These are phyloP conservation scores for Steinernema hermaphroditum DNA, from an alignment of 2,888 invertebrate genomes.

Conservation along the genomic window DNA sequence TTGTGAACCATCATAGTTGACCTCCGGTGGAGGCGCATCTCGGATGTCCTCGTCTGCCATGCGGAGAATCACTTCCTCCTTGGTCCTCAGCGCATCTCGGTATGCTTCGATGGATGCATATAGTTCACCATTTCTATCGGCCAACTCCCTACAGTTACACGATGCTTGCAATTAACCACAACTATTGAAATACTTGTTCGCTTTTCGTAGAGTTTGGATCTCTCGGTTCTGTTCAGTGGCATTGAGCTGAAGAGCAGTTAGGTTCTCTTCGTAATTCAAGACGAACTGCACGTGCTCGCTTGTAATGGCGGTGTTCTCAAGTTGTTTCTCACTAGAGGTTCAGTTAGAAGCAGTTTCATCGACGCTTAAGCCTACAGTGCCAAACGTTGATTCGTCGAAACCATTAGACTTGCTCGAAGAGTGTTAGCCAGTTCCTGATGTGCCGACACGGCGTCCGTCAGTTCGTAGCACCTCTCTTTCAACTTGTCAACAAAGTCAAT, in stretches of 20 bases:
- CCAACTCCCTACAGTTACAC: neutral
- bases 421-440: constrained; percentile 52
- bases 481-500: constrained; percentile 36
- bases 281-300: constrained; percentile 43
- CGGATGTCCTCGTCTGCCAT: neutral
- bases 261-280: constrained; percentile 43
- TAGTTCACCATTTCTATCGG: neutral
- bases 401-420: constrained; percentile 50
- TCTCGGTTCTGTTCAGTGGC: constrained; percentile 47
- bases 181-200: constrained; percentile 45
- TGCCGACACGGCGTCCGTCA: constrained; percentile 56
- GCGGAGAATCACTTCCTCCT: constrained; percentile 11
- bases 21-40: neutral
- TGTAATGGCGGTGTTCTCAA: constrained; percentile 32
- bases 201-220: constrained; percentile 49
- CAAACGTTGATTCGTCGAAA: constrained; percentile 56
- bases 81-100: neutral
- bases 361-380: constrained; percentile 54
- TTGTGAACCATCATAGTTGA: neutral
- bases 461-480: constrained; percentile 54
- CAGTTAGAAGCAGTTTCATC: neutral
- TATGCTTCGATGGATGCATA: neutral
- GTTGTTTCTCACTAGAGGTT: constrained; percentile 32
- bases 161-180: constrained; percentile 31
- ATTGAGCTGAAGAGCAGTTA: constrained; percentile 54